Evolutionary conservation across 2,888 invertebrate species (phyloP), one percentile per base, ranked within the genome.

Genomic region (Metacarcinus magister): DNA sequence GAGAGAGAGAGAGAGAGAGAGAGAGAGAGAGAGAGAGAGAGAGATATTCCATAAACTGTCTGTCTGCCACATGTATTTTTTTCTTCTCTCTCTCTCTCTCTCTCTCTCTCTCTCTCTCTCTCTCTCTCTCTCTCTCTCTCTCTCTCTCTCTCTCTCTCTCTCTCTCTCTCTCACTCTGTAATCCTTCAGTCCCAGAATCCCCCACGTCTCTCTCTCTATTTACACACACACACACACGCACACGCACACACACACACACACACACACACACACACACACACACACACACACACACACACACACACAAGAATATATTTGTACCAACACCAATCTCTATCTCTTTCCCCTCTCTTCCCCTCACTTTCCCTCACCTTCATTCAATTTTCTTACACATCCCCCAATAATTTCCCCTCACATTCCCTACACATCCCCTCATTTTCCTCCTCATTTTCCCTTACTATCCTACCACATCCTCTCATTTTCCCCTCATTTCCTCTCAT

Each of bases 261-360:
- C 48, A 48, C 48, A 48, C 48, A 48, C 48, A 48, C 48, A 48
- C 48, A 48, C 48, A 48, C 48, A 48, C 48, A 48, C 48, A 48
- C 48, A 48, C 48, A 48, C 48, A 48, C 48, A 48, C 48, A 48
- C 48, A 48, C 48, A 48, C 48, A 48, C 48, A 48, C 48, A 48
- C 48, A 48, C 48, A 48, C 48, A 48, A n/a, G n/a, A n/a, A n/a
- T n/a, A n/a, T n/a, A n/a, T n/a, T n/a, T n/a, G n/a, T n/a, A n/a
- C n/a, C n/a, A n/a, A n/a, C 48, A 48, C 48, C 48, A 48, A 4
- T 91, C 91, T 91, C 91, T 91, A 43, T 91, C 91, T 91, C 91
- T 91, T 44, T 91, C 91, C 44, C 91, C 44, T 44, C 44, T 44
- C 10, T 46, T 46, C 4, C 46, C 8, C 54, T 44, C 92, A 19